These are phyloP conservation scores for Chitala chitala DNA, from an alignment of 2,113 vertebrate species.

Conservation along the genomic window DNA sequence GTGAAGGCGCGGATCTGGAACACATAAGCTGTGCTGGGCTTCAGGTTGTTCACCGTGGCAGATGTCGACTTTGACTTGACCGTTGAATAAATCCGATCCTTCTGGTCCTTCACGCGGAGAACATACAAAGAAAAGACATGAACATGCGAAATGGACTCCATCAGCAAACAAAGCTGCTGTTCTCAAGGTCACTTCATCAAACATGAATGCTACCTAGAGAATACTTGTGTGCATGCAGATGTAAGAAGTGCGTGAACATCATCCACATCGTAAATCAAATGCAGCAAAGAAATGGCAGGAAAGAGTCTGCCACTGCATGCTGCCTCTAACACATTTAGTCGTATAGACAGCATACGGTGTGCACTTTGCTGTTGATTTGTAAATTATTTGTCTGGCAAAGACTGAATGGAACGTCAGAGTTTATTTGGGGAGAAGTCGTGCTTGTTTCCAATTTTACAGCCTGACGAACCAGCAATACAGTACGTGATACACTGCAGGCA, in stretches of 20 bases:
- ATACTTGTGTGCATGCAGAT: neutral
- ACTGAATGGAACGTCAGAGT: slow-evolving; percentile 49
- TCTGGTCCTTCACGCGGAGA: slow-evolving; percentile 76
- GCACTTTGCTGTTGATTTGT: slow-evolving; percentile 46
- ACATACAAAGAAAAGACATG: slow-evolving; percentile 20
- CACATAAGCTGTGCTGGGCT: slow-evolving; percentile 92
- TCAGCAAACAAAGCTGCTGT: neutral
- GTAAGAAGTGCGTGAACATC: no score
- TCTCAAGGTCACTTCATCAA: neutral
- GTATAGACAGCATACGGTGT: slow-evolving; percentile 27
- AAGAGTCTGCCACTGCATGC: neutral
- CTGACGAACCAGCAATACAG: slow-evolving; percentile 44
- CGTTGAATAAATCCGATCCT: slow-evolving; percentile 91
- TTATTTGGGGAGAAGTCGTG: slow-evolving; percentile 50
- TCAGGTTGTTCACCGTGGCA: slow-evolving; percentile 90
- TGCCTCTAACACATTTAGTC: slow-evolving; percentile 24
- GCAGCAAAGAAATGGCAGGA: neutral
- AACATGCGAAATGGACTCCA: neutral
- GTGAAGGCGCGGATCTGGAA: slow-evolving; percentile 98
- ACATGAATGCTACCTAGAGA: neutral
- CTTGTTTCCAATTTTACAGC: slow-evolving; percentile 60
- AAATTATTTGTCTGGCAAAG: slow-evolving; percentile 40
- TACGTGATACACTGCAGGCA: slow-evolving; percentile 35
- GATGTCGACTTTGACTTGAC: slow-evolving; percentile 90
- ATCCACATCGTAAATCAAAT: no score